Percentiles rank a stretch among this genome's conserved stretches.
These are phyloP conservation scores for Euproctis similis DNA, from an alignment of 2,888 invertebrate species.

Conservation along the genomic window DNA sequence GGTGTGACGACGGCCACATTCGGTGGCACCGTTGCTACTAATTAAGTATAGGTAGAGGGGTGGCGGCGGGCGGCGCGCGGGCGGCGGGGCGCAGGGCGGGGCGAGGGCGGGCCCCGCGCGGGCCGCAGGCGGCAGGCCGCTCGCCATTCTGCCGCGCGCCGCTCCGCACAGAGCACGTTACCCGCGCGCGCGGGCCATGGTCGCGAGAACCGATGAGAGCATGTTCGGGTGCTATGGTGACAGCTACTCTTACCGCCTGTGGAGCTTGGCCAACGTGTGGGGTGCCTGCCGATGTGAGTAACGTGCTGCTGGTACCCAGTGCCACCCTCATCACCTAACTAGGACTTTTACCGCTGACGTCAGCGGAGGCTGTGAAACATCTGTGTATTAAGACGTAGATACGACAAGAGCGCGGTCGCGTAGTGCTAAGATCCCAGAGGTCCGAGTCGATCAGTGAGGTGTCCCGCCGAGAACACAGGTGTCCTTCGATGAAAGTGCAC, in stretches of 20 bases:
- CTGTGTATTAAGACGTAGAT: slow-evolving; percentile 47
- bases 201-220: slow-evolving; percentile 87
- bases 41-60: slow-evolving; percentile 62
- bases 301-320: slow-evolving; percentile 37
- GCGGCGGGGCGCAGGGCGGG: slow-evolving; percentile 25
- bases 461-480: slow-evolving; percentile 45
- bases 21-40: slow-evolving; percentile 38
- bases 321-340: slow-evolving; percentile 27
- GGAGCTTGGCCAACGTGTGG: slow-evolving; percentile 86
- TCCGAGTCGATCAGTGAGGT: slow-evolving; percentile 35
- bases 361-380: slow-evolving; percentile 51
- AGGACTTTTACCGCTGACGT: slow-evolving; percentile 48
- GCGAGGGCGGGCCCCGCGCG: slow-evolving; percentile 29
- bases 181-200: slow-evolving; percentile 81
- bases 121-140: slow-evolving; percentile 31
- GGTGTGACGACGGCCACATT: background rate
- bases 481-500: slow-evolving; percentile 69
- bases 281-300: slow-evolving; percentile 85
- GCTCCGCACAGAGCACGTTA: slow-evolving; percentile 56
- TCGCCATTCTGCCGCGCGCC: slow-evolving; percentile 71
- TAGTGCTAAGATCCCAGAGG: too few relatives aligned
- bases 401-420: slow-evolving; percentile 35
- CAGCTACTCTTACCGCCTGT: slow-evolving; percentile 85
- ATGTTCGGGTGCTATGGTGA: slow-evolving; percentile 84
- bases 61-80: slow-evolving; percentile 24